A percentile compares a stretch with the other conserved stretches of the same genome.
phyloP scores from a whole-genome alignment of 1,140 invertebrate genomes.

The Macrostomum lignano region DNA sequence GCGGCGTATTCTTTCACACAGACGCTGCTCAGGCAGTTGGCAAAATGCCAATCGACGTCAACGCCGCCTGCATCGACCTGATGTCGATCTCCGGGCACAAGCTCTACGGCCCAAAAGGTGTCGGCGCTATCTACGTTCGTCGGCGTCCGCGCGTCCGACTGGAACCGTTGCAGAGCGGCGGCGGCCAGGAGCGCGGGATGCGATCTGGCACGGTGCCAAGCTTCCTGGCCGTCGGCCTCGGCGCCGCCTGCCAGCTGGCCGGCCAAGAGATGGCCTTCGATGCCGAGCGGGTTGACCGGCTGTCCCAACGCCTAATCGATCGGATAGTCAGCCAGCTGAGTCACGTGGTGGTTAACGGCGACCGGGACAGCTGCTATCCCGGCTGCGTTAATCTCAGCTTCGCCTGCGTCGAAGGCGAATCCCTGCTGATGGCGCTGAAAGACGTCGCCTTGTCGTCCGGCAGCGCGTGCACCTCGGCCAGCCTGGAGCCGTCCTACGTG shows the following conservation, averaged over 20 bases:
- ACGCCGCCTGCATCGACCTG: conserved; percentile 77
- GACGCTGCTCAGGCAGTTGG: conserved; percentile 92
- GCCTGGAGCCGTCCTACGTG: conserved; percentile 90
- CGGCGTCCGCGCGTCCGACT: conserved; percentile 70
- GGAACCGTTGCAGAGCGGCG: conserved; percentile 76
- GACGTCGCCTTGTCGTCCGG: conserved; percentile 37
- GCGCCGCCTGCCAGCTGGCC: conserved; percentile 57
- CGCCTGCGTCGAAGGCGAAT: conserved; percentile 74
- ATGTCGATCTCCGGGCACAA: conserved; percentile 98
- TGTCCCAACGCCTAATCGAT: conserved; percentile 51
- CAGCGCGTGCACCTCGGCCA: conserved; percentile 88
- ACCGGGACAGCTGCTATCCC: conserved; percentile 53
- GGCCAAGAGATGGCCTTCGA: conserved; percentile 55
- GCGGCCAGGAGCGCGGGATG: conserved; percentile 80
- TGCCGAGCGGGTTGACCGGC: conserved; percentile 43
- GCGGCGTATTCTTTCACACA: conserved; percentile 75
- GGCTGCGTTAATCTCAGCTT: conserved; percentile 92
- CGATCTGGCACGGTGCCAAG: conserved; percentile 83
- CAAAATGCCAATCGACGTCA: conserved; percentile 72
- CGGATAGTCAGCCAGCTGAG: conserved; percentile 44
- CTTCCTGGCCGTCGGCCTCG: conserved; percentile 62
- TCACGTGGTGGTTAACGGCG: conserved; percentile 76
- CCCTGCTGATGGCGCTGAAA: conserved; percentile 79
- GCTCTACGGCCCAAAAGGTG: conserved; percentile 88
- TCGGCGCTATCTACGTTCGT: conserved; percentile 76